Base-by-base conservation (phyloP, 2,113 vertebrate species). In the Polyodon spathula region DNA sequence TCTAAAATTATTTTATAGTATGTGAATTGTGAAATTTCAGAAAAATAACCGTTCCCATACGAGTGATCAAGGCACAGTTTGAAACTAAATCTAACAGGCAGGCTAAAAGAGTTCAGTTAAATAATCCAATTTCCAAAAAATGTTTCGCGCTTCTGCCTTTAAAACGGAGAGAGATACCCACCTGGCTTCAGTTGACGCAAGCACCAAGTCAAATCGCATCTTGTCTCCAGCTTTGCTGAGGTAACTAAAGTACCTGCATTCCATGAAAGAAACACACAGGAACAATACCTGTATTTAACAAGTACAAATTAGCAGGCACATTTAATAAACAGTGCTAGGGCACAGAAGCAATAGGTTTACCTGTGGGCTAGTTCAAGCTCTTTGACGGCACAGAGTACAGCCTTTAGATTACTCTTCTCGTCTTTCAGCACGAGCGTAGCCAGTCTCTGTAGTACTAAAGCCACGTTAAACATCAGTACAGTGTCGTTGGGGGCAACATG, bases 221-320 rank as follows among this genome's bases (percentile, higher is more conserved):
- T 98, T 97, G 81, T 99, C 96, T 79, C 96, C 96, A 0, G 96
- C 92, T 84, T 99, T 99, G 85, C 94, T 94, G 70, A 99, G 86
- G 77, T 99, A 99, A 80, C 92, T 98, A 87, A 99, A 99, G 69
- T 97, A 99, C 78, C 96, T 99, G 76, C 43, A 76, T 2, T 8
- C n/a, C 5, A 17, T n/a, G 40, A 40, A 40, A 37, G 6, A 55
- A 43, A 68, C 39, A 41, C 54, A 5, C 10, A 15, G 43, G 50
- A 52, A 52, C 37, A 37, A 27, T 27, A 27, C 27, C 27, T 27
- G 27, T 27, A 27, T 27, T 27, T 27, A 27, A 27, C 27, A 27
- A 27, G 2, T 27, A 27, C 1, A 27, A 27, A 27, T 27, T 3
- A 27, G 43, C 52, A 11, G 40, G 55, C 5, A 12, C 40, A 2